Base-by-base conservation (phyloP, 2,888 invertebrate genomes). In the Proisotoma minuta region DNA sequence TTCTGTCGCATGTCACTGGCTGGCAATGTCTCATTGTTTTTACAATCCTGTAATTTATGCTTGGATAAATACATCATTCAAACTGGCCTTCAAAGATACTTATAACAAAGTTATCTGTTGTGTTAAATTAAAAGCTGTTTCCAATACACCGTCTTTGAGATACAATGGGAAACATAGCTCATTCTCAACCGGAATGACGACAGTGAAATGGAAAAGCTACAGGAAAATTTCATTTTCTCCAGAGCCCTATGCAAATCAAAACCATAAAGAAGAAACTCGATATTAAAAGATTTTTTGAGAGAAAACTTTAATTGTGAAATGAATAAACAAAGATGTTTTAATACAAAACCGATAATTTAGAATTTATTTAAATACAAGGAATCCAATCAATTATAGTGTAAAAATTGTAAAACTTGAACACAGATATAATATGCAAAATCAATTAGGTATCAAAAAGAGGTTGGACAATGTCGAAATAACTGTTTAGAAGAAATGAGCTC, bases 21-120 rank as follows among this genome's bases (percentile, higher is more conserved):
- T 39, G 3, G 54, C 54, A 22, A 54, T 54, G 54, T 34, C 54
- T 12, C 54, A 54, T 22, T 22, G 39, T 34, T 39, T 29, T 8
- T 54, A 54, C 54, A 54, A 54, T 23, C 54, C 54, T 3, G 34
- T 54, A 3, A 54, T 54, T 23, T 54, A 54, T 39, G 54, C 39
- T 15, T 54, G 28, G 28, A 39, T 54, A 12, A 54, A 54, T 39
- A 27, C 34, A 12, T 39, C 22, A 3, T 54, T 54, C 40, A 54
- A 39, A 26, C 20, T 39, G 2, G 54, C 54, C 2, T 54, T 54
- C 29, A 52, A 28, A 26, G 52, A 52, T 52, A 28, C 28, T 10
- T 28, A 28, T 18, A 8, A 15, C 2, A 52, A 52, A 18, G 2
- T 52, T n/a, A 4, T 24, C 4, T 52, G 52, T 18, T 52, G 15